These are phyloP conservation scores for Archips xylosteana DNA, from an alignment of 2,888 invertebrate genomes.

Conservation along the genomic window DNA sequence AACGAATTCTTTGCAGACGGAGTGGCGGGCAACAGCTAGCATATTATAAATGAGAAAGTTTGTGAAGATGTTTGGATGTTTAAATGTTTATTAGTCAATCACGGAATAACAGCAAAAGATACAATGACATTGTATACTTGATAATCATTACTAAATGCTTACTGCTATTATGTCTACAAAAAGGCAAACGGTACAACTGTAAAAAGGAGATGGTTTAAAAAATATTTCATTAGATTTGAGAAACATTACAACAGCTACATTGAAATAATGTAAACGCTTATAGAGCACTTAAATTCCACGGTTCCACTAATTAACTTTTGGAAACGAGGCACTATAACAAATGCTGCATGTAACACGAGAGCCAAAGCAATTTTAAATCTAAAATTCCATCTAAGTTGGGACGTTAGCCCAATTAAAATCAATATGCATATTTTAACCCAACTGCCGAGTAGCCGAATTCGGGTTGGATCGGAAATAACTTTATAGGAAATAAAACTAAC, in stretches of 20 bases:
- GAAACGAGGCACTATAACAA: conserved; percentile 2
- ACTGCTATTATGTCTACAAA: too few species aligned
- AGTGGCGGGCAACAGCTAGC: too few species aligned
- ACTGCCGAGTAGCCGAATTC: background rate
- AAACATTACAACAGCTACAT: background rate
- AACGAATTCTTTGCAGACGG: too few species aligned
- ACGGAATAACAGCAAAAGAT: too few species aligned
- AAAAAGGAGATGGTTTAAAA: background rate
- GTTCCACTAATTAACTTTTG: conserved; percentile 1
- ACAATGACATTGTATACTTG: too few species aligned
- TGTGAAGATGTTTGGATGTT: too few species aligned
- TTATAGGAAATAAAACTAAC: conserved; percentile 6
- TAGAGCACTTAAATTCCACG: background rate
- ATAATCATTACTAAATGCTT: too few species aligned
- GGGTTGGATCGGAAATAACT: conserved; percentile 5
- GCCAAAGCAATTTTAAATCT: conserved; percentile 36
- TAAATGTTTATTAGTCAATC: too few species aligned
- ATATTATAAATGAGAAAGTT: too few species aligned
- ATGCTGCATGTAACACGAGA: conserved; percentile 1
- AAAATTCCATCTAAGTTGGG: conserved; percentile 47
- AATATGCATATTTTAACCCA: conserved; percentile 47
- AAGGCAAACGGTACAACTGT: too few species aligned
- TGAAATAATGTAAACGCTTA: conserved; percentile 11
- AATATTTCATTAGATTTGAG: background rate
- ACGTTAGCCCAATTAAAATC: conserved; percentile 44